phyloP scores from a whole-genome alignment of 2,888 invertebrate species.

The Apomyelois bistriatella region DNA sequence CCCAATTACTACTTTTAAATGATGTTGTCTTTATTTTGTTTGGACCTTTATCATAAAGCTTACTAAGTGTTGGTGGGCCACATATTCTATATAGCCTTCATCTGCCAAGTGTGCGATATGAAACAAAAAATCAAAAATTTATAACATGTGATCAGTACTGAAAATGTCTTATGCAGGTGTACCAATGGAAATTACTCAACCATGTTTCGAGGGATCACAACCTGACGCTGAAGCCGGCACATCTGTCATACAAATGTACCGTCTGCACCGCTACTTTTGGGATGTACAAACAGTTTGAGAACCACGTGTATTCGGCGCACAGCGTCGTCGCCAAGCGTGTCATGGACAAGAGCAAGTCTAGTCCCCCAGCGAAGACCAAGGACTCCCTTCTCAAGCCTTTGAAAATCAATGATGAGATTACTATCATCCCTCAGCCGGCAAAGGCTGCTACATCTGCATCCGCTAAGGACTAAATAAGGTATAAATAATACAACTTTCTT shows the following conservation, averaged over 20 bases:
- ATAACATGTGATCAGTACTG: conserved; percentile 11
- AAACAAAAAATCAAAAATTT: not conserved
- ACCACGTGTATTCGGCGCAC: conserved; percentile 95
- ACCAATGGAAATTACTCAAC: conserved; percentile 95
- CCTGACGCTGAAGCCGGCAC: conserved; percentile 94
- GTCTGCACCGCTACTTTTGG: conserved; percentile 97
- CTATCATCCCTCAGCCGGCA: conserved; percentile 92
- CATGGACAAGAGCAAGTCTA: conserved; percentile 58
- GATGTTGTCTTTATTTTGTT: no score
- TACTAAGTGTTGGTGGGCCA: no score
- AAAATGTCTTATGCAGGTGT: conserved; percentile 81
- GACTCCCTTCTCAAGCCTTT: conserved; percentile 83
- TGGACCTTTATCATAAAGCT: no score
- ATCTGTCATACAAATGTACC: conserved; percentile 96
- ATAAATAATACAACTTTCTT: conserved; percentile 6
- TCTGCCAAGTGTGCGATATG: no score
- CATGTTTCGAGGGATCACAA: conserved; percentile 96
- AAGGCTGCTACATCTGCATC: conserved; percentile 31
- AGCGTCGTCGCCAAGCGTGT: conserved; percentile 91
- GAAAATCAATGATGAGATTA: conserved; percentile 94
- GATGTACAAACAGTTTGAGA: conserved; percentile 97
- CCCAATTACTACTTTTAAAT: no score
- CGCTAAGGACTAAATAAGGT: conserved; percentile 53
- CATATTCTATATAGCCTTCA: no score
- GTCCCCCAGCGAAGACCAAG: conserved; percentile 37